A percentile compares a stretch with the other conserved stretches of the same genome.
These are phyloP conservation scores for Rhamnusium bicolor DNA, from an alignment of 2,888 invertebrate genomes.

Conservation along the genomic window DNA sequence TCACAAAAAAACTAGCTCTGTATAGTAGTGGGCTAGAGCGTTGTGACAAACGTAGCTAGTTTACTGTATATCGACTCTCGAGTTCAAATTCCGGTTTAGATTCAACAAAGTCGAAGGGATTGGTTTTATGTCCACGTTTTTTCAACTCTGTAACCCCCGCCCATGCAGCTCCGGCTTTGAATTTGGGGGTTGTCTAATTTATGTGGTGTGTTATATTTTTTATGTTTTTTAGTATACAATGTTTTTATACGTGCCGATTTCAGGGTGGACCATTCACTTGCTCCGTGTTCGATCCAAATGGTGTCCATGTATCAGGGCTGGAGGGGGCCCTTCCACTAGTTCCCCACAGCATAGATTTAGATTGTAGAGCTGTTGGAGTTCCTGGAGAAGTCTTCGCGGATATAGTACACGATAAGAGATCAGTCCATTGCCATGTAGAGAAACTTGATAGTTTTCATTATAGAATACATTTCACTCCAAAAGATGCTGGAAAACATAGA, in stretches of 20 bases:
- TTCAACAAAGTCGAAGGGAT: too few species aligned
- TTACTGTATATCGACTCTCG: too few species aligned
- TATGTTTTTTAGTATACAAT: too few species aligned
- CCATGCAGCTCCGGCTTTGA: too few species aligned
- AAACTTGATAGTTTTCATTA: slow-evolving; percentile 82
- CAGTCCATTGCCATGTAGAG: slow-evolving; percentile 87
- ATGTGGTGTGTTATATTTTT: too few species aligned
- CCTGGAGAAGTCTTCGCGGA: slow-evolving; percentile 91
- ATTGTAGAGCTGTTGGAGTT: slow-evolving; percentile 84
- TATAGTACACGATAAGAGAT: slow-evolving; percentile 90
- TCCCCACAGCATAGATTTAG: slow-evolving; percentile 87
- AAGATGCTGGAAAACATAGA: slow-evolving; percentile 85
- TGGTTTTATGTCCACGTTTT: too few species aligned
- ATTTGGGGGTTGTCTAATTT: too few species aligned
- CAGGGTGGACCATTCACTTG: slow-evolving; percentile 97
- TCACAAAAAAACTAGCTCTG: too few species aligned
- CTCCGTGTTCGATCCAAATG: slow-evolving; percentile 94
- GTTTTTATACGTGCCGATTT: slow-evolving; percentile 44
- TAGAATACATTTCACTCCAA: slow-evolving; percentile 85
- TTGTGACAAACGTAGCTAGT: too few species aligned
- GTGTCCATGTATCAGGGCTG: slow-evolving; percentile 86
- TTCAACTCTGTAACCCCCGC: too few species aligned
- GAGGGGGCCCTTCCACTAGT: slow-evolving; percentile 89
- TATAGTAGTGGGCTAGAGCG: too few species aligned
- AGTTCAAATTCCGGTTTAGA: too few species aligned